These are phyloP conservation scores for Palythoa caribaeorum DNA, from an alignment of 92 coral and sea anemone genomes.

Conservation along the genomic window DNA sequence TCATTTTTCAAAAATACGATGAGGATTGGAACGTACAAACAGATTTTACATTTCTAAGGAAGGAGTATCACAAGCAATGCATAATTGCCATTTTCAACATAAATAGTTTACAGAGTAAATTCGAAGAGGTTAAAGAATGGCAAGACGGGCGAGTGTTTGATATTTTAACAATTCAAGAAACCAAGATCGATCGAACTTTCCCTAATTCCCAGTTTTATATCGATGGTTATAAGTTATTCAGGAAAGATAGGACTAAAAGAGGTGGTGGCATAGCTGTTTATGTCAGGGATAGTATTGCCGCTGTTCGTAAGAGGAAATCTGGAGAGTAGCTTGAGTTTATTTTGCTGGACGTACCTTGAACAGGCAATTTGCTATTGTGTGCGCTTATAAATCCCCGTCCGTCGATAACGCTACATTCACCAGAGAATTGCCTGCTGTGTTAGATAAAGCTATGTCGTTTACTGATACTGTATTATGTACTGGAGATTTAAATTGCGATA, in stretches of 20 bases:
- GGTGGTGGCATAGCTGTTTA: conserved; percentile 57
- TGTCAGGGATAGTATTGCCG: conserved; percentile 48
- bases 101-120: conserved; percentile 60
- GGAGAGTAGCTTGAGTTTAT: conserved; percentile 34
- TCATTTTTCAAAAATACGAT: too few relatives aligned
- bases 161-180: conserved; percentile 64
- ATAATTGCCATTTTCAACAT: conserved; percentile 52
- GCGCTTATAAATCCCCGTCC: conserved; percentile 57
- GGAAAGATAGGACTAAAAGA: conserved; percentile 58
- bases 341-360: conserved; percentile 35
- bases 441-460: conserved; percentile 44
- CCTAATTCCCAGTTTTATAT: conserved; percentile 62
- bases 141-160: conserved; percentile 42
- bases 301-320: conserved; percentile 24
- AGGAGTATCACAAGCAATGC: conserved; percentile 52
- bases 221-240: conserved; percentile 50
- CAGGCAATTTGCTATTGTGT: conserved; percentile 46
- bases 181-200: conserved; percentile 65
- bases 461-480: conserved; percentile 24
- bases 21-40: neutral
- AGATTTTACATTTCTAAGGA: neutral
- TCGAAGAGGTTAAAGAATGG: conserved; percentile 67
- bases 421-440: conserved; percentile 28
- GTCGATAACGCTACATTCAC: conserved; percentile 51
- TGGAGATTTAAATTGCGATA: conserved; percentile 35